Evolutionary conservation across 2,113 vertebrate species (phyloP).

Genomic region (Bubo blakistoni): DNA sequence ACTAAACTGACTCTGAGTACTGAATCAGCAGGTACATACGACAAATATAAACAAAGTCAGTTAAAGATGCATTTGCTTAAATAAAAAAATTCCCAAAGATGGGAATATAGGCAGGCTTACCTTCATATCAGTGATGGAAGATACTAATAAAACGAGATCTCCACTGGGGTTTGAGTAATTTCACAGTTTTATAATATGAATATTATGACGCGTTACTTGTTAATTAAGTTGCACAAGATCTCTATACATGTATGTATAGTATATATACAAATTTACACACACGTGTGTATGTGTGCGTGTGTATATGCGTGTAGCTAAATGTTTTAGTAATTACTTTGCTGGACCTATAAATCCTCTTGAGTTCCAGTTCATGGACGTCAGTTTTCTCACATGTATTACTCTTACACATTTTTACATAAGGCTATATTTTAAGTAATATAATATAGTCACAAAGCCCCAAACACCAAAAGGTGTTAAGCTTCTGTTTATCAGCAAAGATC

Average conservation of each 20-base stretch:
- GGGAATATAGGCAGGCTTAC: background rate
- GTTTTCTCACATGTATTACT: background rate
- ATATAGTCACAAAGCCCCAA: background rate
- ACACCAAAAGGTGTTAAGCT: background rate
- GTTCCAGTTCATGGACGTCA: background rate
- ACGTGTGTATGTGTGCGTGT: accelerated
- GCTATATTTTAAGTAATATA: background rate
- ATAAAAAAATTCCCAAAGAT: accelerated
- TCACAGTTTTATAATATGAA: background rate
- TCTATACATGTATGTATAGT: background rate
- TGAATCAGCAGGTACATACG: background rate
- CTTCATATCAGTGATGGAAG: background rate
- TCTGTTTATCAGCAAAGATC: background rate
- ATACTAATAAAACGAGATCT: background rate
- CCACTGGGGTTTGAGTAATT: background rate
- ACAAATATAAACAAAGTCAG: background rate
- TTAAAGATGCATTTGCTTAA: background rate
- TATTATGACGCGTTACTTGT: background rate
- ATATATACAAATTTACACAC: background rate
- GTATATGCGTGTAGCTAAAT: background rate
- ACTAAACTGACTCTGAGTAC: background rate
- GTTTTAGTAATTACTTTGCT: background rate
- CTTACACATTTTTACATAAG: background rate
- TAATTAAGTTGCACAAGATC: background rate
- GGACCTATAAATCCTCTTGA: background rate